Evolutionary conservation across 2,113 vertebrate species (phyloP).

Genomic region (Pontoporia blainvillei): DNA sequence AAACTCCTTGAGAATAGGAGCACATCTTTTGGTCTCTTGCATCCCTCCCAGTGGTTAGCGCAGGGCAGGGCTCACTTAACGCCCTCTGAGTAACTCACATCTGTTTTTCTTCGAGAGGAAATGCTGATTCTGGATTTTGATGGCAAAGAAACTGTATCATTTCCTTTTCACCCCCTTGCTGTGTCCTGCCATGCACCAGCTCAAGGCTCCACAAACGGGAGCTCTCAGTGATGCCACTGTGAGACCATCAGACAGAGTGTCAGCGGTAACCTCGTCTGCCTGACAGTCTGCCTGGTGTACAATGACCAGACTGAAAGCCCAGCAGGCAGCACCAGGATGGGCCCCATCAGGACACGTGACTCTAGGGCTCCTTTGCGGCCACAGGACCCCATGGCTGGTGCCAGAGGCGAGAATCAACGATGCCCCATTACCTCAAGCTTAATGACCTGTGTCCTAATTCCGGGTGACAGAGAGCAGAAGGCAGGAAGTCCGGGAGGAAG

Average conservation of each 20-base stretch:
- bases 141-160: not conserved
- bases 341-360: not conserved
- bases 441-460: constrained; percentile 40
- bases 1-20: not conserved
- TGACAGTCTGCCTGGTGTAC: not conserved
- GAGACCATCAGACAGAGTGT: not conserved
- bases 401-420: not conserved
- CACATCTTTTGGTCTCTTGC: not conserved
- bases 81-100: not conserved
- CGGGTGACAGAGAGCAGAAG: constrained; percentile 32
- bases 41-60: not conserved
- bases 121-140: not conserved
- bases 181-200: not conserved
- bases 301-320: not conserved
- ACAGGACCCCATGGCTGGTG: not conserved
- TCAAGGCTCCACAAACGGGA: not conserved
- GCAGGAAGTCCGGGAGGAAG: constrained; percentile 2
- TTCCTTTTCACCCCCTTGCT: not conserved
- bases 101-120: not conserved
- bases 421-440: constrained; percentile 47
- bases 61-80: not conserved
- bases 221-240: not conserved
- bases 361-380: not conserved
- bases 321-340: not conserved
- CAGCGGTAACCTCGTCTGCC: not conserved